Percentiles rank a stretch among this genome's conserved stretches.
These are phyloP conservation scores for Drosophila chauvacae DNA, from an alignment of 1,140 invertebrate species.

Conservation along the genomic window DNA sequence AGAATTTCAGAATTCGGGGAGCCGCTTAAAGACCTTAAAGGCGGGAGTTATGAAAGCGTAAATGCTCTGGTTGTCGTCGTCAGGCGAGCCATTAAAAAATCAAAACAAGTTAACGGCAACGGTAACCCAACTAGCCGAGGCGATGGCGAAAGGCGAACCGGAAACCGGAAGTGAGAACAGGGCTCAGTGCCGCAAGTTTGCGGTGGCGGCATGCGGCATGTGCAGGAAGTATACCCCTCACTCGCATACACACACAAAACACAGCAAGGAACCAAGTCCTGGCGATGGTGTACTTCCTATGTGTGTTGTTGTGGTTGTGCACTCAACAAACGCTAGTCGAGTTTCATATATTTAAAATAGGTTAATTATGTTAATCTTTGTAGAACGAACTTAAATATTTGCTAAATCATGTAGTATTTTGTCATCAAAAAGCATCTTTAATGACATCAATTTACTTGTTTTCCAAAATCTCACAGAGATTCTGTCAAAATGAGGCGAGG, in stretches of 20 bases:
- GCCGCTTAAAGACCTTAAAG: slow-evolving; percentile 41
- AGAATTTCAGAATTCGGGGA: not conserved
- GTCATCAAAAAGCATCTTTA: not conserved
- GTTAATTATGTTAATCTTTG: not conserved
- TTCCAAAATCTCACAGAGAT: not conserved
- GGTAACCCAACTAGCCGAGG: slow-evolving; percentile 52
- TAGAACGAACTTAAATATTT: not conserved
- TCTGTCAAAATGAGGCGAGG: not conserved
- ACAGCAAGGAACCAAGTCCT: slow-evolving; percentile 10
- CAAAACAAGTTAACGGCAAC: slow-evolving; percentile 80
- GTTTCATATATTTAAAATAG: not conserved
- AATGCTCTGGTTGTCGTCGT: slow-evolving; percentile 58
- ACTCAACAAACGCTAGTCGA: not conserved
- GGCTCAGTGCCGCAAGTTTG: slow-evolving; percentile 76
- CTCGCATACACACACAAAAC: slow-evolving; percentile 7
- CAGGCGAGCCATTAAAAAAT: slow-evolving; percentile 80
- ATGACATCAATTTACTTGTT: not conserved
- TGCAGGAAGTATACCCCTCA: slow-evolving; percentile 62
- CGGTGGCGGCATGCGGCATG: slow-evolving; percentile 63
- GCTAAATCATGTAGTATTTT: too few species aligned
- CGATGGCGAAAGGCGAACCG: slow-evolving; percentile 48
- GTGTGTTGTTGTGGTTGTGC: slow-evolving; percentile 40
- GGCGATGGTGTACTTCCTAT: slow-evolving; percentile 22
- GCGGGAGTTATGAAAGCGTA: slow-evolving; percentile 50
- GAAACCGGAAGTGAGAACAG: slow-evolving; percentile 79